Evolutionary conservation across 2,113 vertebrate genomes (phyloP), one percentile per base, ranked within the genome.

Genomic region (Boleophthalmus pectinirostris): DNA sequence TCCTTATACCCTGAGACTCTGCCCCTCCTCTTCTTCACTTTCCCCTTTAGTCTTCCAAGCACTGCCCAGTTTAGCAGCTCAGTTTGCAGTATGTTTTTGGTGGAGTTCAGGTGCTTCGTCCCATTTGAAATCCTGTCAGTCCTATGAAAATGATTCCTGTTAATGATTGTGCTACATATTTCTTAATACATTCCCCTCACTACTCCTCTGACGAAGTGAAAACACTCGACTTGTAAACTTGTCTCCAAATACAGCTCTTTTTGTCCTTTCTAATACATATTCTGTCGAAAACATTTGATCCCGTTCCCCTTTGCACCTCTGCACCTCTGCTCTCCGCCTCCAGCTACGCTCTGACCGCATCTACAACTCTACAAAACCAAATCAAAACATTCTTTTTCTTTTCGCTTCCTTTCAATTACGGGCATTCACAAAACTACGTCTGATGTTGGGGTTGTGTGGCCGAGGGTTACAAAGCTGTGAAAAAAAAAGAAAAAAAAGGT

Each of bases 351-450:
- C 61, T 33, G 12, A 35, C 61, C 38, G 33, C 20, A 43, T 38
- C 18, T 38, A 64, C 21, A 8, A 64, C 33, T n/a, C 61, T 43
- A 33, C 18, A 5, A 38, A 38, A 64, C 33, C 5, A 64, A 38
- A 38, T n/a, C 7, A 18, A 21, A 14, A 13, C 21, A 25, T 58
- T 23, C 23, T 58, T 58, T 58, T 58, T 23, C 56, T 58, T 58
- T 58, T 51, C 33, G 13, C 29, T 64, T 64, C 29, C 61, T 64
- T 64, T 64, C 61, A 64, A 64, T 64, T 64, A 64, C 5, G 23
- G 14, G 24, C 29, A 10, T 35, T 15, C 29, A 33, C 16, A 63
- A 20, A 38, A 7, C 20, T 14, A 7, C 60, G 33, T 38, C 10
- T 64, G 8, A 38, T n/a, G 61, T 64, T 38, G 18, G 11, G 33